A percentile compares a stretch with the other conserved stretches of the same genome.
phyloP scores from a whole-genome alignment of 2,888 invertebrate genomes.

The Epinotia demarniana region DNA sequence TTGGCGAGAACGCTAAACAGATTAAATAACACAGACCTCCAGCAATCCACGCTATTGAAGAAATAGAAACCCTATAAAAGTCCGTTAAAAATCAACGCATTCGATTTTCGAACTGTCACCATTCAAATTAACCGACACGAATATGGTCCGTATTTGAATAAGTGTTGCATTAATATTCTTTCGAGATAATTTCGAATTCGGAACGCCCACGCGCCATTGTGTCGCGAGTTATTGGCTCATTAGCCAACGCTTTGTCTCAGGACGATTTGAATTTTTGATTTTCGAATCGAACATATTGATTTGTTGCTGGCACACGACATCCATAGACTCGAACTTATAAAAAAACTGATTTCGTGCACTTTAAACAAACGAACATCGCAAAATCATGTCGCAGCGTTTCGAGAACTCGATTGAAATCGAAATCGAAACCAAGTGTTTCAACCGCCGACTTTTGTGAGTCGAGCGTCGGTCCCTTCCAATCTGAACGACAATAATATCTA shows the following conservation, averaged over 20 bases:
- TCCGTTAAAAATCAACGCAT: conserved; percentile 30
- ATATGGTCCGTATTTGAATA: conserved; percentile 83
- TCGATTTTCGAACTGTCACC: conserved; percentile 59
- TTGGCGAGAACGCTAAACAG: not conserved
- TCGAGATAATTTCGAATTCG: conserved; percentile 81
- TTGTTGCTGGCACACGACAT: conserved; percentile 54
- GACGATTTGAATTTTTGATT: conserved; percentile 81
- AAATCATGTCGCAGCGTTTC: not conserved
- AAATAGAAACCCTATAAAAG: conserved; percentile 5
- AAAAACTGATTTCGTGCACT: not conserved
- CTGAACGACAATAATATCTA: conserved; percentile 58
- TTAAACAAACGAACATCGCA: not conserved
- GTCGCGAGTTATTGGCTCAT: conserved; percentile 83
- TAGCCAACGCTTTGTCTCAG: conserved; percentile 75
- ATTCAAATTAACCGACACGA: conserved; percentile 78
- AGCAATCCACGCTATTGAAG: not conserved
- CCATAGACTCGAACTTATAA: conserved; percentile 16
- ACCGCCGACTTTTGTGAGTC: conserved; percentile 1
- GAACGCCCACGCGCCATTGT: conserved; percentile 82
- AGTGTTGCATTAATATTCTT: conserved; percentile 84
- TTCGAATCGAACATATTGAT: conserved; percentile 79
- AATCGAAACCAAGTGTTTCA: conserved; percentile 7
- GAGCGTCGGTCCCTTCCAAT: conserved; percentile 52
- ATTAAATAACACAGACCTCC: not conserved
- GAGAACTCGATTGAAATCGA: conserved; percentile 4